These are phyloP conservation scores for Laticauda colubrina DNA, from an alignment of 2,113 vertebrate species.

Conservation along the genomic window DNA sequence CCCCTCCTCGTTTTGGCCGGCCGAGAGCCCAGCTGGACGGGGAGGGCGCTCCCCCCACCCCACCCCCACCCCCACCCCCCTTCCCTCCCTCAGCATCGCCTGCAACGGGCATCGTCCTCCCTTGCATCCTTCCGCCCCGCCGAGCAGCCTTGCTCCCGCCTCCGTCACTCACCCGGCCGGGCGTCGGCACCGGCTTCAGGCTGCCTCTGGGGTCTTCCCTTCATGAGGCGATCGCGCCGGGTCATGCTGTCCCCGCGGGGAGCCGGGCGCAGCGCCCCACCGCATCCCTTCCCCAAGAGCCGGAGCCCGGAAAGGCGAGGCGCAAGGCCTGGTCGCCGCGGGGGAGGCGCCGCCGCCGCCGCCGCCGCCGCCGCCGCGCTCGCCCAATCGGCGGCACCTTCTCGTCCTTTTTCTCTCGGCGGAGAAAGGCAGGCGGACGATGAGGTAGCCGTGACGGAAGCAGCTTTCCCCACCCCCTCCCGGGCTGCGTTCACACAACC, in stretches of 20 bases:
- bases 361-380: neutral
- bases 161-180: neutral
- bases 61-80: no score
- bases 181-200: neutral
- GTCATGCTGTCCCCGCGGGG: neutral
- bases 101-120: no score
- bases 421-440: neutral
- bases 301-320: neutral
- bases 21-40: neutral
- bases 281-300: slow-evolving; percentile 7
- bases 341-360: neutral
- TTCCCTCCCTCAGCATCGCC: neutral
- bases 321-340: neutral
- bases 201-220: slow-evolving; percentile 1
- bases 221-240: slow-evolving; percentile 5
- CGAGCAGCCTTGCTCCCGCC: neutral
- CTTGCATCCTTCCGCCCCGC: no score
- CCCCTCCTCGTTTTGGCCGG: neutral
- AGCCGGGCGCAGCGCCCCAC: neutral
- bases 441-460: neutral
- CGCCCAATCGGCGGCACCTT: neutral
- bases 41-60: neutral
- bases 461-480: neutral
- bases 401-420: neutral
- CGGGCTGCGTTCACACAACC: neutral